Evolutionary conservation across 2,888 invertebrate species (phyloP), one percentile per base, ranked within the genome.

Genomic region (Amphipyra berbera): DNA sequence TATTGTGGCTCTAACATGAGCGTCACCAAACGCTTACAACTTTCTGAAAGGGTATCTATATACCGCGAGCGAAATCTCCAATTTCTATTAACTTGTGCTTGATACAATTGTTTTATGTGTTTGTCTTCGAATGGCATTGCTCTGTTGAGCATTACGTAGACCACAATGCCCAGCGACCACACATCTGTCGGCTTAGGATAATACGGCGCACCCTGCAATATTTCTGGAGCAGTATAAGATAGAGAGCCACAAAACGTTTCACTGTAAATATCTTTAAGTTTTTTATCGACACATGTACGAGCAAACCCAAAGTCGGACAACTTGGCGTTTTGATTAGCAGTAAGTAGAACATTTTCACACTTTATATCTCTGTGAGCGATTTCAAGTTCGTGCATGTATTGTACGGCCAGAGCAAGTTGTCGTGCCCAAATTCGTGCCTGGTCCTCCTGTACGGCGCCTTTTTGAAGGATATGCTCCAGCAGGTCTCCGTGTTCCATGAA

Each of bases 171-270:
- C 38, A 97, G 90, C 0, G 97, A 97, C 98, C 98, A 98, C 30
- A 97, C 90, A 83, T 98, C 98, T 0, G 97, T 96, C 5, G 96
- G 95, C 89, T 97, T 97, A 0, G 97, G 97, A 75, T 95, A 95
- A 83, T 97, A 97, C 0, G 97, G 96, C 3, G 95, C 91, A 0
- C 97, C 97, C 72, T 96, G 96, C n/a, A 98, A 92, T 64, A 98
- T 97, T 91, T 98, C 98, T 0, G 98, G 98, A 0, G 98, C 97
- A 0, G 97, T 98, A 83, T 98, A 98, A 0, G 98, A 97, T 14
- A 98, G 90, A 0, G 98, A 98, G 0, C 98, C 98, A 84, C 98
- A 98, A 86, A 97, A 98, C 0, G 98, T 98, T 79, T 96, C 96
- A 80, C 98, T 98, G 53, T 96, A 91, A 13, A 96, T 87, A 33